These are phyloP conservation scores for Streptopelia turtur DNA, from an alignment of 2,797 vertebrate species.

Conservation along the genomic window DNA sequence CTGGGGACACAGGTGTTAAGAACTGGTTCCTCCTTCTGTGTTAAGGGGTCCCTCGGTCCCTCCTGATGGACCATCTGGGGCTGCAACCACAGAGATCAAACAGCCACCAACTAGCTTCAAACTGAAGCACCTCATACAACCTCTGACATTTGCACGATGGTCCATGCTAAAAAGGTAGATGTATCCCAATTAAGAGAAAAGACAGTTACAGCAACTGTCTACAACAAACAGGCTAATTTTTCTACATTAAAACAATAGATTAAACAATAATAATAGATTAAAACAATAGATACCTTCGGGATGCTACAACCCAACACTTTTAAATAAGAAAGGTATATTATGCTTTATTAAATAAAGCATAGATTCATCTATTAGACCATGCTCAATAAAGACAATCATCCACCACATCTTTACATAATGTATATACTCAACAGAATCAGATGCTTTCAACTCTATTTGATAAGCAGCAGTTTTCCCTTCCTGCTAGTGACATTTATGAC, in stretches of 20 bases:
- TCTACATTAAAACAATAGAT: not conserved
- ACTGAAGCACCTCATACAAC: not conserved
- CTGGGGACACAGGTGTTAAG: not conserved
- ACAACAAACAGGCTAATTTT: not conserved
- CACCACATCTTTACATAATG: not conserved
- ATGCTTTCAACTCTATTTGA: not conserved
- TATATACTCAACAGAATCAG: not conserved
- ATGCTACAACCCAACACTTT: not conserved
- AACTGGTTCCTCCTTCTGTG: not conserved
- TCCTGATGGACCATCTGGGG: not conserved
- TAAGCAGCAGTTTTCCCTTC: not conserved
- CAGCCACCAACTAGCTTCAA: not conserved
- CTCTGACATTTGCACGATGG: fast-evolving
- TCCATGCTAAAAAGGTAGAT: not conserved
- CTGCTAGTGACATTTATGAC: not conserved
- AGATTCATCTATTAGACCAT: not conserved
- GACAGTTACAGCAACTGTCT: not conserved
- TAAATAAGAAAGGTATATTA: not conserved
- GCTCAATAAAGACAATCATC: not conserved
- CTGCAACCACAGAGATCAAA: not conserved
- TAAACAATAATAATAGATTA: too few species aligned
- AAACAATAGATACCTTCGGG: not conserved
- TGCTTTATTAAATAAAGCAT: not conserved
- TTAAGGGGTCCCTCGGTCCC: not conserved
- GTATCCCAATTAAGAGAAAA: not conserved